phyloP scores from a whole-genome alignment of 2,797 vertebrate species.

The Sebastes hubbsi region DNA sequence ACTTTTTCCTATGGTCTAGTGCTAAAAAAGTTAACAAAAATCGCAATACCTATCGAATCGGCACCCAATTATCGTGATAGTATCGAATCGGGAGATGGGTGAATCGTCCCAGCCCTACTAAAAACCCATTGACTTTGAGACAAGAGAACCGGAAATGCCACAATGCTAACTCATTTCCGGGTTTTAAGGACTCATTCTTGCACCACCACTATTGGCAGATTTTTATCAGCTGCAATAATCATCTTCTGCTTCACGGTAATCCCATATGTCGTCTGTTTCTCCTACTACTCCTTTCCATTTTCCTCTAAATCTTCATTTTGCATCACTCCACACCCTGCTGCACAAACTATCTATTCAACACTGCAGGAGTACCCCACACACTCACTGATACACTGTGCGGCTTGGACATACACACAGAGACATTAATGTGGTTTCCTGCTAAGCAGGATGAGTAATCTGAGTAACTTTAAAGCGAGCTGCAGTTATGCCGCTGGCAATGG shows the following conservation, averaged over 20 bases:
- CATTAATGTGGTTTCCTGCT: constrained; percentile 34
- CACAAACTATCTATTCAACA: neutral
- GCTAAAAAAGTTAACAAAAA: too few relatives aligned
- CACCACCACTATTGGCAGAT: neutral
- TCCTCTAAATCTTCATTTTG: neutral
- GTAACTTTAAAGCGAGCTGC: constrained; percentile 34
- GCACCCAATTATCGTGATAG: too few relatives aligned
- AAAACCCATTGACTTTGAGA: too few relatives aligned
- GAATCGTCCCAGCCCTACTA: too few relatives aligned
- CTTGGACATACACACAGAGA: constrained; percentile 19
- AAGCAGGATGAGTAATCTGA: constrained; percentile 33
- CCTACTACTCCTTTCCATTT: neutral
- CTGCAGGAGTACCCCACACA: neutral
- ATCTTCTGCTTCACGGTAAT: neutral
- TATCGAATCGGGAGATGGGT: too few relatives aligned
- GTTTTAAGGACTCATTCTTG: neutral
- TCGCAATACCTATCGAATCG: too few relatives aligned
- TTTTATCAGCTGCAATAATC: neutral
- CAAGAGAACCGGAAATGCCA: too few relatives aligned
- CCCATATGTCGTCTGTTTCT: neutral
- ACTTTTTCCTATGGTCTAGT: too few relatives aligned
- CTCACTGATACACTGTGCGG: constrained; percentile 3
- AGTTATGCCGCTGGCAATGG: neutral
- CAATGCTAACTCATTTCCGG: too few relatives aligned
- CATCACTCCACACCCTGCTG: neutral